Percentiles rank a stretch among this genome's conserved stretches.
These are phyloP conservation scores for Drosophila affinis DNA, from an alignment of 2,888 invertebrate genomes.

Conservation along the genomic window DNA sequence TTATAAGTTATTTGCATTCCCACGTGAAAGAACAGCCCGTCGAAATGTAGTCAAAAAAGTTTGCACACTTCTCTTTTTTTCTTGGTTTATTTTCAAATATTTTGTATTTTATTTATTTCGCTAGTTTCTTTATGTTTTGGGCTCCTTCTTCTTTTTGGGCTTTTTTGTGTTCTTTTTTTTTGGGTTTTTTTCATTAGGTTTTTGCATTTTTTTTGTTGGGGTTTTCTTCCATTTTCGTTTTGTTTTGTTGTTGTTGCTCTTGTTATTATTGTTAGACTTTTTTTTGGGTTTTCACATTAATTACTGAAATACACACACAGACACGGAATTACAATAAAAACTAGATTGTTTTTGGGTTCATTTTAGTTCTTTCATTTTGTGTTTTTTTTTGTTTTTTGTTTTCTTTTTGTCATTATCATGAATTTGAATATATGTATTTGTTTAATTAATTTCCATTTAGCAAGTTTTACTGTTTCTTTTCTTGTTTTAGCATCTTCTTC, in stretches of 20 bases:
- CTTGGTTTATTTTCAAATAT: conserved; percentile 64
- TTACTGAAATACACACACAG: conserved; percentile 81
- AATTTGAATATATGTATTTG: conserved; percentile 59
- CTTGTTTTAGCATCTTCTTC: conserved; percentile 33
- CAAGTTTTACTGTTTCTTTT: conserved; percentile 15
- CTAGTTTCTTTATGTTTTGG: conserved; percentile 73
- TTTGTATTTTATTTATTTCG: conserved; percentile 78
- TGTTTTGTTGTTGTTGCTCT: conserved; percentile 33
- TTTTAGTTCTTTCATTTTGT: conserved; percentile 39
- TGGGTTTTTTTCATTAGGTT: conserved; percentile 48
- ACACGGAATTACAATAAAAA: conserved; percentile 80
- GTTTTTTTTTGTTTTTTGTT: conserved; percentile 19
- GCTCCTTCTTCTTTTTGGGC: conserved; percentile 48
- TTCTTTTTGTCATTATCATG: conserved; percentile 60
- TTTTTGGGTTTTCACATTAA: conserved; percentile 60
- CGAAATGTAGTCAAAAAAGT: not conserved
- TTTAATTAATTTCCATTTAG: conserved; percentile 1
- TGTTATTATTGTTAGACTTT: conserved; percentile 48
- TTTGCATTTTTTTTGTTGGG: conserved; percentile 55
- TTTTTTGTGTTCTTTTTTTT: conserved; percentile 58
- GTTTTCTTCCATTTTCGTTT: conserved; percentile 35
- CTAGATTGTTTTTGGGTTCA: conserved; percentile 61
- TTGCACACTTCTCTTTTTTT: not conserved
- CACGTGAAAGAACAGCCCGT: too few species aligned
- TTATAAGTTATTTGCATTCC: too few species aligned